A percentile compares a stretch with the other conserved stretches of the same genome.
phyloP scores from a whole-genome alignment of 2,113 vertebrate species.

The Polypterus bichir region DNA sequence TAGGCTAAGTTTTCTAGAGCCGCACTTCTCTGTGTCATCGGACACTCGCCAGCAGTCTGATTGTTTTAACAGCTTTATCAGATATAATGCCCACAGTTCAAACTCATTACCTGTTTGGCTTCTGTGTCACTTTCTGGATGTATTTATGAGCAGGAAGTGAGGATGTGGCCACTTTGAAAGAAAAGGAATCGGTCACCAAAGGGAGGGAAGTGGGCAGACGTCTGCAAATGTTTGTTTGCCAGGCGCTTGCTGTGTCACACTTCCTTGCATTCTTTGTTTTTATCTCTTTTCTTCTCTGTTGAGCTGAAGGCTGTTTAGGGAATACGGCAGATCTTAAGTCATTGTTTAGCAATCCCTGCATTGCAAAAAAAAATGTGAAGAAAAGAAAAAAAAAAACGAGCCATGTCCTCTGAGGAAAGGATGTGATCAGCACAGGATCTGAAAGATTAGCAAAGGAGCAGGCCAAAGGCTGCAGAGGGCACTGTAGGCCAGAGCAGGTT shows the following conservation, averaged over 20 bases:
- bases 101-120: constrained; percentile 11
- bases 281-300: constrained; percentile 38
- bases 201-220: constrained; percentile 41
- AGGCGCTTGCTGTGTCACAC: constrained; percentile 43
- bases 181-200: constrained; percentile 30
- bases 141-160: constrained; percentile 17
- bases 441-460: constrained; percentile 66
- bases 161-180: constrained; percentile 23
- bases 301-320: constrained; percentile 2
- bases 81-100: constrained; percentile 5
- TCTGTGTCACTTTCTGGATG: constrained; percentile 1
- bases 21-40: no score
- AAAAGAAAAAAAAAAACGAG: constrained; percentile 39
- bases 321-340: background rate
- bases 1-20: no score
- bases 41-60: no score
- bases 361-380: background rate
- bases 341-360: constrained; percentile 11
- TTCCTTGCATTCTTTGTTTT: constrained; percentile 57
- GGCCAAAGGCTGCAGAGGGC: constrained; percentile 85
- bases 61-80: background rate
- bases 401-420: constrained; percentile 44
- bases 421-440: constrained; percentile 36
- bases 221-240: constrained; percentile 57
- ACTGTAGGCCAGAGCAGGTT: constrained; percentile 85